Base-by-base conservation (phyloP, 2,888 invertebrate genomes). In the Papilio protenor region DNA sequence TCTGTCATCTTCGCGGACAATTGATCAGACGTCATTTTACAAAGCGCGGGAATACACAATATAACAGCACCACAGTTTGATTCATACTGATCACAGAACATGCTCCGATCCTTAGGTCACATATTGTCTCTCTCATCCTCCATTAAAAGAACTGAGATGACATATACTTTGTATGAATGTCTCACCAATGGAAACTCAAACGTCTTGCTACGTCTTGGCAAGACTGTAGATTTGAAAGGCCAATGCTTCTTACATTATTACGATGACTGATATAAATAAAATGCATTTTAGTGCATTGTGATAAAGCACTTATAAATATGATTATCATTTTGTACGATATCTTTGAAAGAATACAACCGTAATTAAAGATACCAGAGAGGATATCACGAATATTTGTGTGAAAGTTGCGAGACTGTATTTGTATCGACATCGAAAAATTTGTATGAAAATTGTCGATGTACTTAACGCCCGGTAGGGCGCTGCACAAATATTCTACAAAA, bases 1-100 rank as follows among this genome's bases (percentile, higher is more conserved):
- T 77, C 73, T 40, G 66, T 66, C 66, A 66, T 40, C 18, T 40
- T 40, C n/a, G 66, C 18, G n/a, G 40, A 40, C 66, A 40, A n/a
- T 66, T 66, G 66, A 40, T 4, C 23, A 18, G 21, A 23, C 23
- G 57, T 27, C 66, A 40, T 66, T 40, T n/a, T 4, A 66, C 40
- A 40, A n/a, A 66, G 66, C 66, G 33, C 66, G 66, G n/a, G n/a
- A 40, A 64, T 1, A 40, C 18, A 40, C 40, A 40, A 40, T 6
- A 16, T 18, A 18, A 18, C 40, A 33, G n/a, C 23, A n/a, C 40
- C 18, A 40, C 18, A 11, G n/a, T 11, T 40, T 66, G n/a, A 40
- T 66, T 40, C n/a, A 66, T n/a, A 66, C 66, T 66, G 66, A 23
- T 23, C 61, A 61, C 61, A 27, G 27, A 27, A 16, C 61, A 61